Evolutionary conservation across 2,888 invertebrate species (phyloP).

Genomic region (Anthrax anthrax): DNA sequence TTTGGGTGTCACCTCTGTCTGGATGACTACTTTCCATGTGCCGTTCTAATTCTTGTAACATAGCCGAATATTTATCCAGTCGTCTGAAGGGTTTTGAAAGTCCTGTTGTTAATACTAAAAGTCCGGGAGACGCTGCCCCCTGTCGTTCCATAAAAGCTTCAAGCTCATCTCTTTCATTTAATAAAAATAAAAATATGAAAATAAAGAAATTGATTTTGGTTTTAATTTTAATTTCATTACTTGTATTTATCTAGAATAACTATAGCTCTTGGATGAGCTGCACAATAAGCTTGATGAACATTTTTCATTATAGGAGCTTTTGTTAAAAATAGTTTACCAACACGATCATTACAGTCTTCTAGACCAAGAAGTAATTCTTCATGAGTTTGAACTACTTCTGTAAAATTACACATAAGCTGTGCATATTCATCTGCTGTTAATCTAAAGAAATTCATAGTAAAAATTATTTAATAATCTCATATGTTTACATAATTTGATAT

Average conservation of each 20-base stretch:
- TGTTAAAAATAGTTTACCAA: conserved; percentile 77
- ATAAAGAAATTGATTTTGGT: background rate
- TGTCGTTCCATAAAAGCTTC: conserved; percentile 78
- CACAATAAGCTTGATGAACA: conserved; percentile 79
- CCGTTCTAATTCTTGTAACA: conserved; percentile 87
- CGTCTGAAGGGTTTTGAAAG: conserved; percentile 91
- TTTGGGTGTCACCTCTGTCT: conserved; percentile 92
- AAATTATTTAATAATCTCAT: background rate
- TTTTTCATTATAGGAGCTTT: conserved; percentile 69
- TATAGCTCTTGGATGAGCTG: conserved; percentile 87
- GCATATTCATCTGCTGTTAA: conserved; percentile 73
- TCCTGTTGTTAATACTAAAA: conserved; percentile 80
- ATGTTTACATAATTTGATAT: background rate
- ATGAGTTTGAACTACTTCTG: conserved; percentile 74
- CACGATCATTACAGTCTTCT: conserved; percentile 72
- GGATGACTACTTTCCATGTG: conserved; percentile 92
- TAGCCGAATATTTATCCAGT: conserved; percentile 85
- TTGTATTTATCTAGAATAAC: conserved; percentile 85
- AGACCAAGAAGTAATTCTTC: conserved; percentile 63
- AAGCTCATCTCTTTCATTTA: conserved; percentile 52
- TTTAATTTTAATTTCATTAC: conserved; percentile 38
- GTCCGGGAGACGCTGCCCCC: conserved; percentile 72
- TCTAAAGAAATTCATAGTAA: conserved; percentile 34
- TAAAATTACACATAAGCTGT: conserved; percentile 76
- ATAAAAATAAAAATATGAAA: background rate